Conservation (phyloP, 2,113 vertebrate genomes). For the Holacanthus passer region DNA sequence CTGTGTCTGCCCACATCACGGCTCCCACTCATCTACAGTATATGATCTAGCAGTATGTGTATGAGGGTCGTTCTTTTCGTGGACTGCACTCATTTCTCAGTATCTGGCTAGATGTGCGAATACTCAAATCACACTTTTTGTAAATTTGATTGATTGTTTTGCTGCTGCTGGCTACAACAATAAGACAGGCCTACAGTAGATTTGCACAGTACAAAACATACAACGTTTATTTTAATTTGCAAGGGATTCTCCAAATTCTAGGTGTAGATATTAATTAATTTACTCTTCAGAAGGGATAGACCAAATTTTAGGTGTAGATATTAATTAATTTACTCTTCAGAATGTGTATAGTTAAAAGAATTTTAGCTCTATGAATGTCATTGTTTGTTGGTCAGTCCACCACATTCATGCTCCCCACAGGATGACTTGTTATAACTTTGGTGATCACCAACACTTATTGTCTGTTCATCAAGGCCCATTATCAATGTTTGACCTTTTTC, state of each 20-base stretch:
- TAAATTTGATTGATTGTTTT: neutral
- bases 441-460: no score
- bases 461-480: no score
- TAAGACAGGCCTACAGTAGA: neutral
- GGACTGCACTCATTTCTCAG: neutral
- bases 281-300: no score
- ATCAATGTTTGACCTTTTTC: no score
- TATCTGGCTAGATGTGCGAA: neutral
- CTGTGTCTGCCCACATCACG: slow-evolving; percentile 14
- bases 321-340: no score
- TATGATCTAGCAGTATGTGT: neutral
- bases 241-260: no score
- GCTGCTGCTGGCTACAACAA: neutral
- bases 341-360: no score
- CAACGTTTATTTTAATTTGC: neutral
- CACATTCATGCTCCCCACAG: neutral
- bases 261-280: no score
- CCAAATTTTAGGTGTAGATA: no score
- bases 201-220: neutral
- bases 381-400: no score
- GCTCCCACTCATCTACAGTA: slow-evolving; percentile 36
- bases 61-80: neutral
- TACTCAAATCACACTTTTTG: neutral
- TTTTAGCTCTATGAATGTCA: neutral
- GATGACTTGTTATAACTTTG: neutral